phyloP scores from a whole-genome alignment of 1,140 invertebrate genomes.

The Popillia japonica region DNA sequence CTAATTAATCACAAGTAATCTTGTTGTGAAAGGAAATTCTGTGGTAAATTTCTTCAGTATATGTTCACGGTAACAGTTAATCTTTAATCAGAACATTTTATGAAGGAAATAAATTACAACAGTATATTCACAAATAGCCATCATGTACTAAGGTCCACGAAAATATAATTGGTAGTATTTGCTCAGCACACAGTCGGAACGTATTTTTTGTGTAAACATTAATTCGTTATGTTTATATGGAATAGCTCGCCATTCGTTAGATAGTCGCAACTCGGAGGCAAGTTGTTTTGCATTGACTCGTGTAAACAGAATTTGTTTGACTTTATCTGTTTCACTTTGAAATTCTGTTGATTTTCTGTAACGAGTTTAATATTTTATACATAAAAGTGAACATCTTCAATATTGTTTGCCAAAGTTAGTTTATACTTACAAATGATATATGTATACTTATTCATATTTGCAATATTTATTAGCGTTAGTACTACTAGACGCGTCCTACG shows the following conservation, averaged over 20 bases:
- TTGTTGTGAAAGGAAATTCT: too few relatives aligned
- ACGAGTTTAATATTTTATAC: slow-evolving; percentile 1
- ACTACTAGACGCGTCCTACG: too few relatives aligned
- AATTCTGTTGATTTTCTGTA: slow-evolving; percentile 16
- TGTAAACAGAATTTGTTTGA: slow-evolving; percentile 25
- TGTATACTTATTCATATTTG: neutral
- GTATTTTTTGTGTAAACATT: slow-evolving; percentile 23
- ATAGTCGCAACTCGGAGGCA: neutral
- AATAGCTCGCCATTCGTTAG: neutral
- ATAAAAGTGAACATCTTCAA: slow-evolving; percentile 27
- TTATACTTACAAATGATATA: neutral
- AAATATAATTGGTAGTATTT: too few relatives aligned
- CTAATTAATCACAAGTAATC: too few relatives aligned
- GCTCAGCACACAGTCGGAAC: neutral
- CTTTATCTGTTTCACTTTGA: slow-evolving; percentile 20
- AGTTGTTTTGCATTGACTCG: slow-evolving; percentile 16
- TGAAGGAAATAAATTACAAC: too few relatives aligned
- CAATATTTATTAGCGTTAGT: too few relatives aligned
- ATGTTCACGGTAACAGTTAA: too few relatives aligned
- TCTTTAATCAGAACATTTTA: too few relatives aligned
- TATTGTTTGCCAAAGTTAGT: slow-evolving; percentile 5
- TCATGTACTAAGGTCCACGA: too few relatives aligned
- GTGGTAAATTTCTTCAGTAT: too few relatives aligned
- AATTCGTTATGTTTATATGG: slow-evolving; percentile 9
- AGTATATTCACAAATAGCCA: too few relatives aligned